Conservation (phyloP, 2,888 invertebrate species). For the Nephrotoma appendiculata region DNA sequence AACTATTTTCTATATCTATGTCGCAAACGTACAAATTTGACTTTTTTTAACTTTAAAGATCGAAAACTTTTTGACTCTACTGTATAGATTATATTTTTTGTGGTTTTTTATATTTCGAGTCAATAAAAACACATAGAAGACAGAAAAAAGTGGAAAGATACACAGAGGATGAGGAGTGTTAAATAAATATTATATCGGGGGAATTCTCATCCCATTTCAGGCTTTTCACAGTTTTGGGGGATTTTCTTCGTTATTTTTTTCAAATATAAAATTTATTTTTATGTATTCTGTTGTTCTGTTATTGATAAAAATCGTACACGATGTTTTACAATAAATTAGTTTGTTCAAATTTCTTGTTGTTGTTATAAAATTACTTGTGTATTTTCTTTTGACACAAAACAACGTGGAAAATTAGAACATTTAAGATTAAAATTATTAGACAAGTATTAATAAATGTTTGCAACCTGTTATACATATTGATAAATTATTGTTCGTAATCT, state of each 20-base stretch:
- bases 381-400: not conserved
- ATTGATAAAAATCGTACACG: conserved; percentile 3
- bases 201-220: not conserved
- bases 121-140: not conserved
- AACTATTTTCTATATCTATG: not conserved
- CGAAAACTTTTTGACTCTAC: not conserved
- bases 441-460: too few species aligned
- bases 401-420: not conserved
- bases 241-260: not conserved
- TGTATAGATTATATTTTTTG: not conserved
- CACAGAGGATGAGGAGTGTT: not conserved
- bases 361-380: not conserved
- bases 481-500: too few species aligned
- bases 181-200: not conserved
- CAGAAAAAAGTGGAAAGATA: not conserved
- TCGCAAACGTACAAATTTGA: not conserved
- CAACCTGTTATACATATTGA: too few species aligned
- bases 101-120: not conserved
- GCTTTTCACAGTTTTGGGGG: not conserved
- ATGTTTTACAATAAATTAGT: conserved; percentile 6
- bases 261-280: not conserved
- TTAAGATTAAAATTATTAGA: not conserved
- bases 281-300: not conserved
- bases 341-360: conserved; percentile 1
- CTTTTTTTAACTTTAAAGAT: not conserved